Base-by-base conservation (phyloP, 2,113 vertebrate species). In the Dunckerocampus dactyliophorus region DNA sequence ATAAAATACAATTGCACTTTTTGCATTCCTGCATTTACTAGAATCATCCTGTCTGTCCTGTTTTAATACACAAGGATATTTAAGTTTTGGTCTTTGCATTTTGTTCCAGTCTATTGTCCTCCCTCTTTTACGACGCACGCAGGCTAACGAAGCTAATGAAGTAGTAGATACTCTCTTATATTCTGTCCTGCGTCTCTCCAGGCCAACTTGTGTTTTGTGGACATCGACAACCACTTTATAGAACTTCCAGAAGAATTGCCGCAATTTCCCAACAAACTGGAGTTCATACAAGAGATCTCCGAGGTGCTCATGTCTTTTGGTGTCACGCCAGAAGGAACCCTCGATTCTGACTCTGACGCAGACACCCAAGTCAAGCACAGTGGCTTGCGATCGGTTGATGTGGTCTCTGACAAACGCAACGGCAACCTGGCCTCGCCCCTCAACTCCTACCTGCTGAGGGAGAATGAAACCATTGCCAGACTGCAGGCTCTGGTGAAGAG, bases 131-230 rank as follows among this genome's bases (percentile, higher is more conserved):
- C 37, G 31, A 43, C 28, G 54, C 10, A 51, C 13, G 3, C 24
- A 12, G 28, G 21, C 46, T 51, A 17, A 7, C 31, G 15, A 37
- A n/a, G n/a, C n/a, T n/a, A n/a, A n/a, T n/a, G n/a, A n/a, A n/a
- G n/a, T n/a, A n/a, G n/a, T n/a, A n/a, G n/a, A n/a, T 12, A 21
- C 7, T 47, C 42, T 49, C 7, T 12, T 16, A 19, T 49, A 8
- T 49, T 2, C 1, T 63, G 6, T 22, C 17, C 5, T 21, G 12
- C 63, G 46, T 50, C 53, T 43, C 52, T 73, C 45, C 73, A 99
- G 97, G 97, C 97, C 72, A 98, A 98, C 80, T 87, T 99, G 74
- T 99, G 97, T 87, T 98, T 99, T 79, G 96, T 99, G 87, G 97
- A 99, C 84, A 93, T 99, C 54, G 97, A 99, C 88, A 98, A 99